Percentiles rank a stretch among this genome's conserved stretches.
Conservation (phyloP, 2,113 vertebrate genomes). For the Ammodytes marinus region DNA sequence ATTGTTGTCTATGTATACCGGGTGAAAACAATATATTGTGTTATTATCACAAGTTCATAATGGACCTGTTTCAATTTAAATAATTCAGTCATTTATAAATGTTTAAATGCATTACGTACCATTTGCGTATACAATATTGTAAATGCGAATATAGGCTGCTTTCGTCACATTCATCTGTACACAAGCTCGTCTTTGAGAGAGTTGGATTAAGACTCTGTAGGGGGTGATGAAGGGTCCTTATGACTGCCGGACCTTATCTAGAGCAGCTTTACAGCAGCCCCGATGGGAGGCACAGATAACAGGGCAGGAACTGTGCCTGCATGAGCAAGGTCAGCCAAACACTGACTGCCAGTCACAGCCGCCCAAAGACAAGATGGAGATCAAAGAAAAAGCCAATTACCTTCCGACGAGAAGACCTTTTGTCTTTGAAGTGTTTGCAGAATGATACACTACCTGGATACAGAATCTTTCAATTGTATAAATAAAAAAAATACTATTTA, state of each 20-base stretch:
- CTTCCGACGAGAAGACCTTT: background rate
- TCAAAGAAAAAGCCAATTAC: constrained; percentile 2
- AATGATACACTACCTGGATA: background rate
- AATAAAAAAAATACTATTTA: too few relatives aligned
- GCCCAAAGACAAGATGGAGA: constrained; percentile 20
- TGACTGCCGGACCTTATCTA: constrained; percentile 59
- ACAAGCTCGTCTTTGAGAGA: background rate
- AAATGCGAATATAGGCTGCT: background rate
- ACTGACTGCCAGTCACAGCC: constrained; percentile 24
- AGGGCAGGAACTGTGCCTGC: background rate
- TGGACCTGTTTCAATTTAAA: background rate
- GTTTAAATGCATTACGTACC: background rate
- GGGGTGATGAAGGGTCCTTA: constrained; percentile 29
- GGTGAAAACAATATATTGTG: background rate
- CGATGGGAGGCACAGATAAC: constrained; percentile 46
- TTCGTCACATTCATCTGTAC: too few relatives aligned
- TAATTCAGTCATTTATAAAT: background rate
- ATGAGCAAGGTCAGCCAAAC: constrained; percentile 47
- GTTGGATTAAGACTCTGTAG: constrained; percentile 27
- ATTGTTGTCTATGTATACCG: background rate
- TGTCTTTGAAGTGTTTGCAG: background rate
- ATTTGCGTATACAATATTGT: too few relatives aligned
- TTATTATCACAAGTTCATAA: background rate
- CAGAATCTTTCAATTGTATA: too few relatives aligned
- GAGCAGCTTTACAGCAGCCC: constrained; percentile 39